Percentiles rank a stretch among this genome's conserved stretches.
phyloP scores from a whole-genome alignment of 1,140 invertebrate genomes.

The Eufriesea mexicana region DNA sequence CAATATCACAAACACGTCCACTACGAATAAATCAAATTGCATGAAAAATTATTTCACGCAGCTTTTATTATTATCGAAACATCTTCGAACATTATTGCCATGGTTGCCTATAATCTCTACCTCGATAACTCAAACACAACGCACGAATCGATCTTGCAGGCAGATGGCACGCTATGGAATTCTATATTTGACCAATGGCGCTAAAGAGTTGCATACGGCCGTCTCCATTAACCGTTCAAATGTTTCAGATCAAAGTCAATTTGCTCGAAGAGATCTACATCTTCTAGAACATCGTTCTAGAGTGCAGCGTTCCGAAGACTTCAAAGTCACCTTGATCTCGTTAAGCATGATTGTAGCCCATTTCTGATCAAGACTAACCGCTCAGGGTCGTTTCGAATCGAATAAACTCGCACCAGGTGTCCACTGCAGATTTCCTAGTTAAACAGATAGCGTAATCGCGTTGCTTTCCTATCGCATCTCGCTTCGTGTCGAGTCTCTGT shows the following conservation, averaged over 20 bases:
- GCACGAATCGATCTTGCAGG: background rate
- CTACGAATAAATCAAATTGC: no score
- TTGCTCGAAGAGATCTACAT: background rate
- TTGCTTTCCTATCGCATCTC: background rate
- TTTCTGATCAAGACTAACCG: background rate
- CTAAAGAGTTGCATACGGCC: background rate
- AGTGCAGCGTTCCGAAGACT: background rate
- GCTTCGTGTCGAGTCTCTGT: background rate
- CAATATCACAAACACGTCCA: no score
- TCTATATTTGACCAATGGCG: background rate
- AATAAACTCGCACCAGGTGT: slow-evolving; percentile 17
- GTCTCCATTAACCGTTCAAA: background rate
- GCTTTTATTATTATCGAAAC: fast-evolving
- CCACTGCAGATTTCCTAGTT: slow-evolving; percentile 4
- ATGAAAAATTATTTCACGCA: background rate
- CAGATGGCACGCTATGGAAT: no score
- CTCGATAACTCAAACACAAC: background rate
- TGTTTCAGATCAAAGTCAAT: background rate
- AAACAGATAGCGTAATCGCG: background rate
- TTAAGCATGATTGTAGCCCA: background rate
- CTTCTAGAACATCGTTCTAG: background rate
- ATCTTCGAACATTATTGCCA: background rate
- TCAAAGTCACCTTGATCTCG: slow-evolving; percentile 12
- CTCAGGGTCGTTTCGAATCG: background rate
- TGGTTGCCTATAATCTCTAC: background rate